A percentile compares a stretch with the other conserved stretches of the same genome.
phyloP scores from a whole-genome alignment of 2,888 invertebrate genomes.

The Autographa gamma region DNA sequence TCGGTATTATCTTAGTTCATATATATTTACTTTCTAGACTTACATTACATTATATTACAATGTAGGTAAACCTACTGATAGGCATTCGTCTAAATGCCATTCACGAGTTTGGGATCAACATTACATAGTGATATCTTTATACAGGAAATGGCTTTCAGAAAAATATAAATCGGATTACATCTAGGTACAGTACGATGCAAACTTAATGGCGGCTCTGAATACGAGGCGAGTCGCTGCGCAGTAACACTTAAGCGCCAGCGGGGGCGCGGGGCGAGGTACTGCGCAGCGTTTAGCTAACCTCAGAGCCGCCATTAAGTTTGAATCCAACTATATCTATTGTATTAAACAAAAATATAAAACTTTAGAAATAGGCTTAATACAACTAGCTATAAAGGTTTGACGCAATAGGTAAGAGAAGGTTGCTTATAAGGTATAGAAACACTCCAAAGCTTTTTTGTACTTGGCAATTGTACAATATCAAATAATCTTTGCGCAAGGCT shows the following conservation, averaged over 20 bases:
- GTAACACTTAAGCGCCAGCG: no score
- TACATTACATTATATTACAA: conserved; percentile 46
- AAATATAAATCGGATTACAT: conserved; percentile 32
- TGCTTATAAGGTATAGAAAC: conserved; percentile 30
- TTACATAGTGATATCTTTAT: conserved; percentile 18
- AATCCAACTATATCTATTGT: no score
- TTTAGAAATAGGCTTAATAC: conserved; percentile 19
- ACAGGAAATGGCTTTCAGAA: conserved; percentile 47
- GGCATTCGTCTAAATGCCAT: conserved; percentile 56
- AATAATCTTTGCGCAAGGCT: conserved; percentile 20
- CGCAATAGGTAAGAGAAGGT: conserved; percentile 24
- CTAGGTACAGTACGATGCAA: no score
- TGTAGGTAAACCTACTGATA: conserved; percentile 32
- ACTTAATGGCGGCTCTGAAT: no score
- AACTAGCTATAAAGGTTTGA: conserved; percentile 13
- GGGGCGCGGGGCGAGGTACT: no score
- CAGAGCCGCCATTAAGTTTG: no score
- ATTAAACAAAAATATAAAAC: conserved; percentile 18
- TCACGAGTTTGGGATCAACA: conserved; percentile 41
- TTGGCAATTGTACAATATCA: conserved; percentile 19
- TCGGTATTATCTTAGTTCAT: conserved; percentile 48
- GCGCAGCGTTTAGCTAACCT: no score
- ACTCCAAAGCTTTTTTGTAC: conserved; percentile 42
- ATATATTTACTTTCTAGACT: conserved; percentile 44
- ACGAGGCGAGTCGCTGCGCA: no score